phyloP scores from a whole-genome alignment of 2,113 vertebrate genomes.

The Ceuthmochares aereus region DNA sequence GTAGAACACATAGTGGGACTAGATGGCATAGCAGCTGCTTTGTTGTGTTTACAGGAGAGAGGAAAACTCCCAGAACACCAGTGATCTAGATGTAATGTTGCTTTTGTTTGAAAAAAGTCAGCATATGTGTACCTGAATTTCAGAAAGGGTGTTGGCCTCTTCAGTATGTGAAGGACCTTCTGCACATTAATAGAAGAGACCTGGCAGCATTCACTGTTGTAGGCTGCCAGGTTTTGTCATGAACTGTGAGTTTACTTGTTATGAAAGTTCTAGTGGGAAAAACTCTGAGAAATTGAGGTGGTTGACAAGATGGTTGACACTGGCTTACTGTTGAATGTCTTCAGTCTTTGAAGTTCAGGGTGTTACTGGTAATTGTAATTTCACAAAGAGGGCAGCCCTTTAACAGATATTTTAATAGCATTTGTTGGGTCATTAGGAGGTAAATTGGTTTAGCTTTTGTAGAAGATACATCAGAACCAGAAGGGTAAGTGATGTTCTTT shows the following conservation, averaged over 20 bases:
- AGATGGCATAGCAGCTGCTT: not conserved
- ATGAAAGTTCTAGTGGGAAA: not conserved
- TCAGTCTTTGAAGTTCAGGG: not conserved
- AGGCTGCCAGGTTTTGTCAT: not conserved
- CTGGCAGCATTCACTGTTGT: not conserved
- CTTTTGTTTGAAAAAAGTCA: not conserved
- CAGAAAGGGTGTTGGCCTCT: not conserved
- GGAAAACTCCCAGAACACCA: not conserved
- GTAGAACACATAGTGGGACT: not conserved
- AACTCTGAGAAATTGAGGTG: not conserved
- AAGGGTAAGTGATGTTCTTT: not conserved
- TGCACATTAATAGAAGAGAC: not conserved
- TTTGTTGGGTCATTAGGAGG: not conserved
- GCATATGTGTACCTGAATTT: not conserved
- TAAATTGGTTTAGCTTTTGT: not conserved
- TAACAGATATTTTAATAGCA: not conserved
- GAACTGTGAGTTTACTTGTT: not conserved
- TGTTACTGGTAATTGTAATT: not conserved
- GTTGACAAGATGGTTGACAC: not conserved
- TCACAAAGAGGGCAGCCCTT: not conserved
- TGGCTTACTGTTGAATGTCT: not conserved
- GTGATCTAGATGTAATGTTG: not conserved
- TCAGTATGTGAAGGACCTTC: not conserved
- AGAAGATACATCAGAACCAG: not conserved
- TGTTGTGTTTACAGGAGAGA: not conserved